A percentile compares a stretch with the other conserved stretches of the same genome.
Conservation (phyloP, 2,797 vertebrate species). For the Cephalopachus bancanus region DNA sequence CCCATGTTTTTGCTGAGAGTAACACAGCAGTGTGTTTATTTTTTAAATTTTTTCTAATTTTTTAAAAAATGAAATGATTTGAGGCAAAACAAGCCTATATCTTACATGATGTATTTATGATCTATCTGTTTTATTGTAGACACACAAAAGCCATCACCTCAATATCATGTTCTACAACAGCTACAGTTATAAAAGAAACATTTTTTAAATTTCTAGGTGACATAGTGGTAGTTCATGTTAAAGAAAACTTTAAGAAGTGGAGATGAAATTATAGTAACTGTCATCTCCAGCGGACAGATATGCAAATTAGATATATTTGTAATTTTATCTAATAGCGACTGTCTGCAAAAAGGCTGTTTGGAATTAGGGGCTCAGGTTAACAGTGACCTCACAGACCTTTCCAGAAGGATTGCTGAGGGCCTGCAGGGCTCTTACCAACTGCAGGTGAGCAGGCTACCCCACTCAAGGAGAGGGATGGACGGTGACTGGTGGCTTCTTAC, state of each 20-base stretch:
- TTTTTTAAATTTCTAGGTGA: neutral
- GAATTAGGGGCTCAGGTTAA: neutral
- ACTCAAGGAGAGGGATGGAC: fast-evolving
- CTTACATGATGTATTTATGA: neutral
- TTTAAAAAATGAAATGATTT: neutral
- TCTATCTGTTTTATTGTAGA: neutral
- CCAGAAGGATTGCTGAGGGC: neutral
- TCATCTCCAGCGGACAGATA: neutral
- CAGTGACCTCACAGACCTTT: fast-evolving
- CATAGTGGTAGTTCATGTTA: neutral
- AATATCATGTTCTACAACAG: neutral
- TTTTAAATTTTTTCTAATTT: neutral
- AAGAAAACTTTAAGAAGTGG: neutral
- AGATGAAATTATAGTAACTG: neutral
- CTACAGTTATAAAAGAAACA: neutral
- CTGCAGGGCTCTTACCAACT: neutral
- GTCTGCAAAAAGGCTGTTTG: neutral
- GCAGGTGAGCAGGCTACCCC: fast-evolving
- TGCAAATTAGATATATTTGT: neutral
- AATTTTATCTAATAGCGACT: neutral
- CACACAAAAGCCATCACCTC: neutral
- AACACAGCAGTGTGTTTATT: neutral
- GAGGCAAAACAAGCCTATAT: neutral
- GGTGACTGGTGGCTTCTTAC: too few species aligned
- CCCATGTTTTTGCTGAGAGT: neutral